Conservation (phyloP, 2,888 invertebrate genomes). For the Stenichneumon culpator region DNA sequence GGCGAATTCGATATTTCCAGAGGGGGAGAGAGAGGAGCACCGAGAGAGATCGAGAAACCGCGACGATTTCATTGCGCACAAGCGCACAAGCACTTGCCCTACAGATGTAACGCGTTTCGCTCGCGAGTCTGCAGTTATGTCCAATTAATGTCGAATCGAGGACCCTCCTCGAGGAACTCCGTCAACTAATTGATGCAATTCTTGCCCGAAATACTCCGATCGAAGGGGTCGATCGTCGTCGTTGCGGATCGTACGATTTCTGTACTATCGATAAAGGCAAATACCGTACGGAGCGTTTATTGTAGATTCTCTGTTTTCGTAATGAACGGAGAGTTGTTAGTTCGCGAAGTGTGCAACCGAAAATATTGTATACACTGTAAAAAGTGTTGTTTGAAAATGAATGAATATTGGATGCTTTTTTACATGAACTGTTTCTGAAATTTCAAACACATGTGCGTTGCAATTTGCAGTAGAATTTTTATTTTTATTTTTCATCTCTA, state of each 20-base stretch:
- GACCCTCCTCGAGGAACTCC: conserved; percentile 37
- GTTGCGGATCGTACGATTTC: conserved; percentile 16
- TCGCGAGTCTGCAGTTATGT: conserved; percentile 19
- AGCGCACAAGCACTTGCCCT: not conserved
- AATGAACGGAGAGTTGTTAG: too few relatives aligned
- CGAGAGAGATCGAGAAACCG: conserved; percentile 7
- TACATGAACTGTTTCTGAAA: too few relatives aligned
- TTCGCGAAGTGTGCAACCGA: too few relatives aligned
- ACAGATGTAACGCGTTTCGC: conserved; percentile 16
- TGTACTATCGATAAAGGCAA: not conserved
- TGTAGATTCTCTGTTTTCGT: too few relatives aligned
- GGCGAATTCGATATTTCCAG: conserved; percentile 35
- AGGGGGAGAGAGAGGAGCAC: not conserved
- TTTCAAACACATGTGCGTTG: too few relatives aligned
- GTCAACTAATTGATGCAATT: conserved; percentile 46
- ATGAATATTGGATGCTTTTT: too few relatives aligned
- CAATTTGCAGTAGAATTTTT: too few relatives aligned
- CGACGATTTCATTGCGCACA: conserved; percentile 20
- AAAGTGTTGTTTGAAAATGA: too few relatives aligned
- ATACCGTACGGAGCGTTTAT: too few relatives aligned
- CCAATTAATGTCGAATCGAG: conserved; percentile 66
- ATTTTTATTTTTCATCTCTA: too few relatives aligned
- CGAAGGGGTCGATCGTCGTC: not conserved
- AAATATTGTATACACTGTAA: too few relatives aligned
- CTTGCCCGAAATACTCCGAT: conserved; percentile 46